Conservation (phyloP, 2,888 invertebrate genomes). For the Barypeithes pellucidus region DNA sequence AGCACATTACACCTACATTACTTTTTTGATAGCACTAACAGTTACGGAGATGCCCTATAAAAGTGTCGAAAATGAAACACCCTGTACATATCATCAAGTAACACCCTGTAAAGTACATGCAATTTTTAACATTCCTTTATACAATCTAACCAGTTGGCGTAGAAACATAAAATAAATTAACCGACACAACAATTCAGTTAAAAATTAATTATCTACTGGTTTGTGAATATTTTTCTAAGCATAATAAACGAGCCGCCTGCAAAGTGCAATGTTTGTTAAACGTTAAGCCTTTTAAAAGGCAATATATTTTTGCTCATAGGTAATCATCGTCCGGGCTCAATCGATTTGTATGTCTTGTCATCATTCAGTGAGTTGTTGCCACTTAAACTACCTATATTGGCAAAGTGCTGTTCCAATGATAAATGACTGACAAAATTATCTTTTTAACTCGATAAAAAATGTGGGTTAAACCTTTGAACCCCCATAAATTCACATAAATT, state of each 20-base stretch:
- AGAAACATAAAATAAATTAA: too few species aligned
- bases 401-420: constrained; percentile 39
- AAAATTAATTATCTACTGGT: background rate
- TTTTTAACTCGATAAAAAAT: constrained; percentile 48
- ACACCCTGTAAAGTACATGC: background rate
- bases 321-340: constrained; percentile 35
- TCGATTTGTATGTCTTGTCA: constrained; percentile 41
- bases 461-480: constrained; percentile 31
- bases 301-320: constrained; percentile 38
- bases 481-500: constrained; percentile 32
- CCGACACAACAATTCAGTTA: background rate
- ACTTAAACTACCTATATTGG: constrained; percentile 44
- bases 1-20: too few species aligned
- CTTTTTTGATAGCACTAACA: too few species aligned
- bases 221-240: background rate
- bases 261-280: constrained; percentile 14
- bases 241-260: constrained; percentile 3
- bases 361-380: constrained; percentile 40
- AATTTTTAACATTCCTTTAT: too few species aligned
- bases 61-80: too few species aligned
- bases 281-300: constrained; percentile 20
- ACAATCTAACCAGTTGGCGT: too few species aligned
- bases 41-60: too few species aligned
- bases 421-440: constrained; percentile 42
- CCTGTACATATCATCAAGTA: too few species aligned